These are phyloP conservation scores for Poeciliopsis turneri DNA, from an alignment of 2,797 vertebrate genomes.

Conservation along the genomic window DNA sequence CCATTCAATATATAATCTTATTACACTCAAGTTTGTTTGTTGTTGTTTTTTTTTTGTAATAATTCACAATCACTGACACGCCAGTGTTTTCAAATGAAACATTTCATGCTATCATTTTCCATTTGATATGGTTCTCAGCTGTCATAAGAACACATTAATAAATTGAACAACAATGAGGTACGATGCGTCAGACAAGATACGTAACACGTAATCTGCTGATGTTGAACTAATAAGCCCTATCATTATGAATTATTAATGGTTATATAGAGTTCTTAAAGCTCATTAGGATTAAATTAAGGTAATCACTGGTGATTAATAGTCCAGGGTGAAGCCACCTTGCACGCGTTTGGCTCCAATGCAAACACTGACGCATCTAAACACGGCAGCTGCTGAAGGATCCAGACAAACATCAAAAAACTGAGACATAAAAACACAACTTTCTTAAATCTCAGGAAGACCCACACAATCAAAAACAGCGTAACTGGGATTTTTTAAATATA, in stretches of 20 bases:
- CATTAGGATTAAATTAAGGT: slow-evolving; percentile 58
- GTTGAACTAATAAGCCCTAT: slow-evolving; percentile 56
- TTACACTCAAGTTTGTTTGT: background rate
- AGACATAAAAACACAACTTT: slow-evolving; percentile 19
- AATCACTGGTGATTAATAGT: slow-evolving; percentile 60
- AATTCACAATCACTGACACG: slow-evolving; percentile 17
- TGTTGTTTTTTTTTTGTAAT: background rate
- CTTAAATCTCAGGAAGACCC: slow-evolving; percentile 21
- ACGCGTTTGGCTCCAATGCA: slow-evolving; percentile 24
- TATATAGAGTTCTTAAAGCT: slow-evolving; percentile 58
- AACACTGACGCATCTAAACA: slow-evolving; percentile 25
- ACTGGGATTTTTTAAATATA: background rate
- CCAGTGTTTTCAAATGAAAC: slow-evolving; percentile 31
- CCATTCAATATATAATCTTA: slow-evolving; percentile 1
- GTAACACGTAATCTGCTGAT: slow-evolving; percentile 55
- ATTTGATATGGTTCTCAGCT: slow-evolving; percentile 43
- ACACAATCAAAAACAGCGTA: slow-evolving; percentile 4
- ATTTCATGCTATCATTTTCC: slow-evolving; percentile 47
- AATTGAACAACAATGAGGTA: slow-evolving; percentile 52
- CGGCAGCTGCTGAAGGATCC: slow-evolving; percentile 21
- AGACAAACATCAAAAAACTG: slow-evolving; percentile 8
- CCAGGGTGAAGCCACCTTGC: slow-evolving; percentile 25
- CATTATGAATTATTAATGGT: slow-evolving; percentile 60
- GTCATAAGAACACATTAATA: slow-evolving; percentile 51
- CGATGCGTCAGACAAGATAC: slow-evolving; percentile 29